These are phyloP conservation scores for Patella vulgata DNA, from an alignment of 1,140 invertebrate genomes.

Conservation along the genomic window DNA sequence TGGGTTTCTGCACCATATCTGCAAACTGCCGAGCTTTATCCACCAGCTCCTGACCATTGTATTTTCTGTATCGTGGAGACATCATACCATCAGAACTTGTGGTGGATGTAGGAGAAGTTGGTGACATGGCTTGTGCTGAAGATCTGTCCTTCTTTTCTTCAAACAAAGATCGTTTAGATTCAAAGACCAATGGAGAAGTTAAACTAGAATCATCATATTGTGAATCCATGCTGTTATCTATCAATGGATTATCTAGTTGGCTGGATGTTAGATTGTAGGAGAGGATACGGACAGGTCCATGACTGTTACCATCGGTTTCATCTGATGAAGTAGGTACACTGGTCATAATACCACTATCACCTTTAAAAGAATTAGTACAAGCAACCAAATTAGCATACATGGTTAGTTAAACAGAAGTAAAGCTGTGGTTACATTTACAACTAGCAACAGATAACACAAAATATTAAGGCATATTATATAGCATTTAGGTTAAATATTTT, in stretches of 20 bases:
- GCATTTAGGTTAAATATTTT: no score
- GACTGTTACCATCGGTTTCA: slow-evolving; percentile 20
- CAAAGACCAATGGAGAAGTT: no score
- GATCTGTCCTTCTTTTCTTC: slow-evolving; percentile 9
- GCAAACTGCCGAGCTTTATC: slow-evolving; percentile 44
- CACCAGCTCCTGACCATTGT: slow-evolving; percentile 29
- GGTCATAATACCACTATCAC: slow-evolving; percentile 29
- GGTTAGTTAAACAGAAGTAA: neutral
- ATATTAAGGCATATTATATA: no score
- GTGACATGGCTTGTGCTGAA: neutral
- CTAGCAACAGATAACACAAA: neutral
- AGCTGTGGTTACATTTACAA: slow-evolving; percentile 1
- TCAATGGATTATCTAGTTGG: neutral
- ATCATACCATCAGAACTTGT: neutral
- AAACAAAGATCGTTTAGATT: no score
- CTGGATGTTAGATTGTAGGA: neutral
- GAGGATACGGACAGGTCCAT: slow-evolving; percentile 30
- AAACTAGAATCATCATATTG: no score
- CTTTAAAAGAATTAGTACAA: slow-evolving; percentile 10
- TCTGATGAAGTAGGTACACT: slow-evolving; percentile 24
- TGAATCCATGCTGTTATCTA: slow-evolving; percentile 5
- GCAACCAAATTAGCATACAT: neutral
- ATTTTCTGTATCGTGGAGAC: slow-evolving; percentile 10
- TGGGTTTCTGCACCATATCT: slow-evolving; percentile 48
- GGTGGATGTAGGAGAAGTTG: neutral